phyloP scores from a whole-genome alignment of 2,113 vertebrate species.

The Amblyornis subalaris region DNA sequence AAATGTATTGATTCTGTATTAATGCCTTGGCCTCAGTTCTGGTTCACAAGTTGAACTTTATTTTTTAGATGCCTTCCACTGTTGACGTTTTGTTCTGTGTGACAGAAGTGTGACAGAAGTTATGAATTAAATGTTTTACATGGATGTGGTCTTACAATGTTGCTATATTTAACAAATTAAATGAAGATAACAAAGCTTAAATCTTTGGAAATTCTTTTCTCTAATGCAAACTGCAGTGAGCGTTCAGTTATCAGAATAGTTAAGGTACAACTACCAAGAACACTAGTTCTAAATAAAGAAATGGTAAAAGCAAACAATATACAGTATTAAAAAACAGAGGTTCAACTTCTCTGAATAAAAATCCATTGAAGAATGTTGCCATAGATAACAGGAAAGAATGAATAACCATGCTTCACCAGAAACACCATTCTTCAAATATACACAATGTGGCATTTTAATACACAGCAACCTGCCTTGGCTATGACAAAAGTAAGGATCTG shows the following conservation, averaged over 20 bases:
- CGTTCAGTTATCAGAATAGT: neutral
- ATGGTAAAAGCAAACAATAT: neutral
- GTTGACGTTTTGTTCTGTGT: neutral
- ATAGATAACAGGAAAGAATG: neutral
- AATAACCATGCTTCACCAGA: conserved; percentile 60
- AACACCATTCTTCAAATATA: conserved; percentile 58
- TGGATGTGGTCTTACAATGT: neutral
- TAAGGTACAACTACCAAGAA: neutral
- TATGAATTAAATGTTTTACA: neutral
- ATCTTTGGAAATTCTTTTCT: neutral
- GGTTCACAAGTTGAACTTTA: conserved; percentile 20
- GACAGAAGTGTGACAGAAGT: conserved; percentile 14
- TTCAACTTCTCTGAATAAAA: conserved; percentile 29
- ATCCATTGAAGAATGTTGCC: conserved; percentile 8
- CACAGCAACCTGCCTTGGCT: conserved; percentile 47
- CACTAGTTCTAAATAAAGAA: neutral
- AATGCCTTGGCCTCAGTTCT: neutral
- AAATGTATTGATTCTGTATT: neutral
- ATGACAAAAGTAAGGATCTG: conserved; percentile 52
- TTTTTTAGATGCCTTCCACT: neutral
- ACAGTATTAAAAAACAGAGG: neutral
- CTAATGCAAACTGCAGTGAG: neutral
- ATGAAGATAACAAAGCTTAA: neutral
- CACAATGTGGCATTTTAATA: conserved; percentile 52
- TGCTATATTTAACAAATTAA: neutral